Evolutionary conservation across 2,797 vertebrate genomes (phyloP).

Genomic region (Clarias laeviceps): DNA sequence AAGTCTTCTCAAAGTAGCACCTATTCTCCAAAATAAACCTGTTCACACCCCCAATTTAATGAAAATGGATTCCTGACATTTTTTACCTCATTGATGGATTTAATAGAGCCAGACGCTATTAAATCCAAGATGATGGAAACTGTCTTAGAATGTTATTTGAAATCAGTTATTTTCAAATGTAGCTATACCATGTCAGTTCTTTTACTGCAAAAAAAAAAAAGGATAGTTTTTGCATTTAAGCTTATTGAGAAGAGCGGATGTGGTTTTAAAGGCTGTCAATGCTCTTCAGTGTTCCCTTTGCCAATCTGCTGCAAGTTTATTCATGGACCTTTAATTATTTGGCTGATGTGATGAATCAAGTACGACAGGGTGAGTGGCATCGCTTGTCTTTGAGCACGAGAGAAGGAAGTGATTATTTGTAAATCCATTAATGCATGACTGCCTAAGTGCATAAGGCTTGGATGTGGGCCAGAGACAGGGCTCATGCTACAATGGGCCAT

Average conservation of each 20-base stretch:
- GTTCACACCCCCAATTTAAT: not conserved
- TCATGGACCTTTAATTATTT: constrained; percentile 39
- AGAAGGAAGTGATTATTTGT: constrained; percentile 46
- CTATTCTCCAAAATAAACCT: not conserved
- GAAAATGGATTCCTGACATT: not conserved
- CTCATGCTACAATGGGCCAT: constrained; percentile 27
- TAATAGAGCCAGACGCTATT: constrained; percentile 46
- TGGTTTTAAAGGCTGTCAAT: constrained; percentile 44
- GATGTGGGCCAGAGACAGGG: constrained; percentile 25
- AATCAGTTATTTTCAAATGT: constrained; percentile 37
- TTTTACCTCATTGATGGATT: not conserved
- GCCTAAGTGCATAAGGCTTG: constrained; percentile 38
- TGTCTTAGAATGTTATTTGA: constrained; percentile 41
- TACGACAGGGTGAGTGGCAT: constrained; percentile 47
- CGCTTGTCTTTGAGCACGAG: constrained; percentile 36
- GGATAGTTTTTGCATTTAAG: constrained; percentile 22
- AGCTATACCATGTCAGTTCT: constrained; percentile 38
- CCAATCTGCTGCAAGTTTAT: constrained; percentile 47
- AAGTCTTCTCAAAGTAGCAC: not conserved
- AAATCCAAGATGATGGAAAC: constrained; percentile 25
- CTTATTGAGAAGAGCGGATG: constrained; percentile 40
- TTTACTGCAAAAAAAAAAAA: constrained; percentile 32
- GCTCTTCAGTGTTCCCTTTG: constrained; percentile 48
- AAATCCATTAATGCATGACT: constrained; percentile 45
- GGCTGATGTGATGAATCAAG: constrained; percentile 37